Evolutionary conservation across 2,113 vertebrate genomes (phyloP).

Genomic region (Amphilophus citrinellus): DNA sequence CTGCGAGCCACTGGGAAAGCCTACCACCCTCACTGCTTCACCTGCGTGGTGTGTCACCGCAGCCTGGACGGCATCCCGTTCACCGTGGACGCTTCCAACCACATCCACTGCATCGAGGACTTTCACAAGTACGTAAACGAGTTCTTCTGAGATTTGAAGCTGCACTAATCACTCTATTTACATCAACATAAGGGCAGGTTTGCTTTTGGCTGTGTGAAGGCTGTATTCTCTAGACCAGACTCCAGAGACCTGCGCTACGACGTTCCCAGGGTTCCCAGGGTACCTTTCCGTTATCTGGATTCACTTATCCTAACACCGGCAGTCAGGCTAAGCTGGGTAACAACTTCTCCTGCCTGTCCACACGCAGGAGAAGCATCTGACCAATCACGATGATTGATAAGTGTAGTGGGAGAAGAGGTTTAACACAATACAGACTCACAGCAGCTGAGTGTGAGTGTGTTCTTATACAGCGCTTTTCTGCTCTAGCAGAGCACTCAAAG

Average conservation of each 20-base stretch:
- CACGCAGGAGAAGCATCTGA: background rate
- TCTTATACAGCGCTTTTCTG: too few species aligned
- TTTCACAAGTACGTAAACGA: slow-evolving; percentile 91
- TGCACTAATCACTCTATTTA: background rate
- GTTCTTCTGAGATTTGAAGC: background rate
- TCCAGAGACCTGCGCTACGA: too few species aligned
- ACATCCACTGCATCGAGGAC: slow-evolving; percentile 99
- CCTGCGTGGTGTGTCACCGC: slow-evolving; percentile 94
- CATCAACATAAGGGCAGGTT: background rate
- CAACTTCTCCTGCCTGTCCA: background rate
- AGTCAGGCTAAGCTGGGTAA: background rate
- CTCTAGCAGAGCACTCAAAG: too few species aligned
- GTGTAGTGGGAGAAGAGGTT: background rate
- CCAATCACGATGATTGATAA: background rate
- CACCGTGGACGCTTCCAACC: slow-evolving; percentile 94
- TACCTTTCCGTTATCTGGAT: too few species aligned
- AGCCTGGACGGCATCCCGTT: slow-evolving; percentile 98
- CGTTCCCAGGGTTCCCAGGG: too few species aligned
- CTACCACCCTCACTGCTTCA: slow-evolving; percentile 98
- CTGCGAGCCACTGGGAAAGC: slow-evolving; percentile 96
- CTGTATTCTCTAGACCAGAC: too few species aligned
- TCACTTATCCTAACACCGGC: background rate
- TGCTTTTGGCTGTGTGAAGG: background rate
- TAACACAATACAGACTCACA: background rate
- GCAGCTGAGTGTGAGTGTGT: background rate